These are phyloP conservation scores for Cephus pygmeus DNA, from an alignment of 2,888 invertebrate species.

Conservation along the genomic window DNA sequence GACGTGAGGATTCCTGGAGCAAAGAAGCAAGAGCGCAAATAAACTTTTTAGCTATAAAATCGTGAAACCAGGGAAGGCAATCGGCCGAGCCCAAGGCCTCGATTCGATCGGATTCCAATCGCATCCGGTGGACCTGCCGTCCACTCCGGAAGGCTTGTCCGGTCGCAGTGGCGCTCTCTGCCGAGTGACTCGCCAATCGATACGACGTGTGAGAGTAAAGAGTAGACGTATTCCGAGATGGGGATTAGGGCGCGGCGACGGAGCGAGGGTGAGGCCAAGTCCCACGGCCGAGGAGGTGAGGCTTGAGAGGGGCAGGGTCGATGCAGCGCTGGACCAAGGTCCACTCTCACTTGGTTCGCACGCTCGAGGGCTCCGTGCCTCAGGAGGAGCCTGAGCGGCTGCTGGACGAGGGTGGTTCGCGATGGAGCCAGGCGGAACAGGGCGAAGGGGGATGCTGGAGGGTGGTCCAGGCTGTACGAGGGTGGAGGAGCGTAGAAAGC, in stretches of 20 bases:
- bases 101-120: not conserved
- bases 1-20: fast-evolving
- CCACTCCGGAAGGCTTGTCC: conserved; percentile 11
- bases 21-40: not conserved
- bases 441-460: not conserved
- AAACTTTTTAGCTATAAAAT: not conserved
- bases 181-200: conserved; percentile 58
- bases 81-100: not conserved
- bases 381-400: conserved; percentile 33
- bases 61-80: not conserved
- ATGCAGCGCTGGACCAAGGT: conserved; percentile 64
- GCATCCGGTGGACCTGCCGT: not conserved
- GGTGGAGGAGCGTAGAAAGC: conserved; percentile 37
- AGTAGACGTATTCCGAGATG: conserved; percentile 57
- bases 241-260: conserved; percentile 64
- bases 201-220: conserved; percentile 47
- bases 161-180: conserved; percentile 56
- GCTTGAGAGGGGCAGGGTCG: conserved; percentile 57
- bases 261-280: conserved; percentile 26
- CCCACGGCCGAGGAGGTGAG: conserved; percentile 5
- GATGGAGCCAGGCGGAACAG: conserved; percentile 1
- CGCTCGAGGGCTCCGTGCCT: conserved; percentile 27
- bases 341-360: conserved; percentile 60
- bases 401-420: not conserved
- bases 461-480: not conserved